A percentile compares a stretch with the other conserved stretches of the same genome.
These are phyloP conservation scores for Herpailurus yagouaroundi DNA, from an alignment of 2,113 vertebrate species.

Conservation along the genomic window DNA sequence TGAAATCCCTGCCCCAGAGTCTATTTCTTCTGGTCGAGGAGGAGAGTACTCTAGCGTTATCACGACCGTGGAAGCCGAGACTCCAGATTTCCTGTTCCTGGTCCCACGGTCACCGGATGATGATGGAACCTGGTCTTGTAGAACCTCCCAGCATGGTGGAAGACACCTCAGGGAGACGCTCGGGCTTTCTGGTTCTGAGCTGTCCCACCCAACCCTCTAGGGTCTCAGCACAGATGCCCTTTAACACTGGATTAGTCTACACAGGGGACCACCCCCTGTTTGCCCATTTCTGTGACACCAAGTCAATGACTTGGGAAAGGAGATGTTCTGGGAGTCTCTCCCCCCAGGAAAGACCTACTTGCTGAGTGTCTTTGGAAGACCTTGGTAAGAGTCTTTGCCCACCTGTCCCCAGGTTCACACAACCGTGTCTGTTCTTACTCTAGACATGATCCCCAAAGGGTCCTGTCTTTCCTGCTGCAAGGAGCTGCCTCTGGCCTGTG, in stretches of 20 bases:
- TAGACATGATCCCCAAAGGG: not conserved
- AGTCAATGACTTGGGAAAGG: not conserved
- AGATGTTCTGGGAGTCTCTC: not conserved
- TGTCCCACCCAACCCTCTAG: fast-evolving
- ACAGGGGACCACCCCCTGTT: fast-evolving
- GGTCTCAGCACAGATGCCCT: not conserved
- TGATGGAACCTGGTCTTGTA: not conserved
- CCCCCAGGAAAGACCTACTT: too few species aligned
- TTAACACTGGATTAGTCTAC: fast-evolving
- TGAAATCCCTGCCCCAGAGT: not conserved
- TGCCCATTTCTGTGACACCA: not conserved
- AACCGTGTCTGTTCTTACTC: fast-evolving
- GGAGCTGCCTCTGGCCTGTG: not conserved
- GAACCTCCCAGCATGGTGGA: fast-evolving
- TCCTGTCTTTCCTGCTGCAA: fast-evolving
- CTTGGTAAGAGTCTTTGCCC: not conserved
- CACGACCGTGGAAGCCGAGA: not conserved
- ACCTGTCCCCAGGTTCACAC: fast-evolving
- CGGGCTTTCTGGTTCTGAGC: fast-evolving
- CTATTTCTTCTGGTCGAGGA: not conserved
- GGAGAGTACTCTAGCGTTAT: fast-evolving
- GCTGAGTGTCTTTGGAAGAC: not conserved
- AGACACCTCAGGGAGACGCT: fast-evolving
- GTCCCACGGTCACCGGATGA: not conserved
- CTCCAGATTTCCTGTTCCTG: not conserved